Conservation (phyloP, 2,888 invertebrate genomes). For the Endotricha flammealis region DNA sequence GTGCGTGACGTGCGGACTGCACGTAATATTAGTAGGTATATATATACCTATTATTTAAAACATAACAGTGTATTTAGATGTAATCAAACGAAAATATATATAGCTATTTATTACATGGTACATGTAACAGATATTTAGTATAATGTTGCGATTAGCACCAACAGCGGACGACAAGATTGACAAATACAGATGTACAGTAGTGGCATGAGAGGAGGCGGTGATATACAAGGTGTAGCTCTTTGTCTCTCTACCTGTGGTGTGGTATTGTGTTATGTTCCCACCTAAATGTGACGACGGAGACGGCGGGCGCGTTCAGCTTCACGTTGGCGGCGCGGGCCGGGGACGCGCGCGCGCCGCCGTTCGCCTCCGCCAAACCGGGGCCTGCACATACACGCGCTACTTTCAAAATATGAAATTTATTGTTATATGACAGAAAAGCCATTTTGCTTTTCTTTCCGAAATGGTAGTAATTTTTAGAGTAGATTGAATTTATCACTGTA, state of each 20-base stretch:
- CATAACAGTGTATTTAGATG: no score
- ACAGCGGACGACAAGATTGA: background rate
- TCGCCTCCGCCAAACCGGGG: slow-evolving; percentile 33
- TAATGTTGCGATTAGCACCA: slow-evolving; percentile 8
- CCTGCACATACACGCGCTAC: slow-evolving; percentile 19
- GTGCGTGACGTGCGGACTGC: no score
- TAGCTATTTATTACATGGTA: no score
- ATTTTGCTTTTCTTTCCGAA: no score
- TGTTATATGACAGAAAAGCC: no score
- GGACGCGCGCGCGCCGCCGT: slow-evolving; percentile 51
- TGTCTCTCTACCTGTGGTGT: slow-evolving; percentile 83
- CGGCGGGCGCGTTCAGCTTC: slow-evolving; percentile 82
- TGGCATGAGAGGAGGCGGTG: slow-evolving; percentile 27
- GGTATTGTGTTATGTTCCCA: slow-evolving; percentile 83
- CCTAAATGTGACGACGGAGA: slow-evolving; percentile 95
- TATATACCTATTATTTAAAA: no score
- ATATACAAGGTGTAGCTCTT: slow-evolving; percentile 66
- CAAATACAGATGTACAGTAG: slow-evolving; percentile 22
- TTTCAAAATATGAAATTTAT: no score
- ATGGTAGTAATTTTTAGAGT: no score
- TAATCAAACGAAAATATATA: no score
- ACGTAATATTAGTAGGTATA: no score
- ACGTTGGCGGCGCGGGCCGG: slow-evolving; percentile 70
- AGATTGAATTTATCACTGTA: no score
- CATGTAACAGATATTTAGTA: no score